Conservation (phyloP, 2,888 invertebrate genomes). For the Drosophila multiciliata region DNA sequence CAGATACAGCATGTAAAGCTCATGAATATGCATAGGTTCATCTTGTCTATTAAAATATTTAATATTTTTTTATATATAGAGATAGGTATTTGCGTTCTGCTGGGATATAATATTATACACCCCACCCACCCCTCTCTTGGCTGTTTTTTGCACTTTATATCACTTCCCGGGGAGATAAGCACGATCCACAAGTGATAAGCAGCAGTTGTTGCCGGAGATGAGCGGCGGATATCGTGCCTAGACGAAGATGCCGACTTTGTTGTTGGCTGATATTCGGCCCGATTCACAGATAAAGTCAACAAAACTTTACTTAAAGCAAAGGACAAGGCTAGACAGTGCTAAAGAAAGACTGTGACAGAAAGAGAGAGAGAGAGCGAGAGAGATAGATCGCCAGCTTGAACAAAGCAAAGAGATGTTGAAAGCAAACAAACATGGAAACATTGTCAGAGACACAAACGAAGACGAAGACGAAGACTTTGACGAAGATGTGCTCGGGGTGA, state of each 20-base stretch:
- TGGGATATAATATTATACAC: conserved; percentile 47
- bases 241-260: conserved; percentile 16
- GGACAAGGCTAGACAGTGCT: conserved; percentile 6
- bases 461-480: conserved; percentile 2
- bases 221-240: conserved; percentile 4
- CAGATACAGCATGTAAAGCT: conserved; percentile 2
- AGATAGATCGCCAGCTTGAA: conserved; percentile 8
- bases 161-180: conserved; percentile 53
- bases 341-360: neutral
- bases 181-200: conserved; percentile 46
- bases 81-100: conserved; percentile 57
- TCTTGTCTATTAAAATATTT: conserved; percentile 14
- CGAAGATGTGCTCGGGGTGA: neutral
- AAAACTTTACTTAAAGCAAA: conserved; percentile 6
- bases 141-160: conserved; percentile 28
- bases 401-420: conserved; percentile 45
- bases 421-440: conserved; percentile 37
- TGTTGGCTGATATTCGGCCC: conserved; percentile 15
- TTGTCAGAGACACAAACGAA: conserved; percentile 5
- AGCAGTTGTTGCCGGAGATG: conserved; percentile 36
- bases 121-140: neutral
- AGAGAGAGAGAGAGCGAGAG: neutral
- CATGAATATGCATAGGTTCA: conserved; percentile 2
- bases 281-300: conserved; percentile 37
- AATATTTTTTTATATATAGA: conserved; percentile 20